Evolutionary conservation across 2,797 vertebrate genomes (phyloP).

Genomic region (Siniperca scherzeri): DNA sequence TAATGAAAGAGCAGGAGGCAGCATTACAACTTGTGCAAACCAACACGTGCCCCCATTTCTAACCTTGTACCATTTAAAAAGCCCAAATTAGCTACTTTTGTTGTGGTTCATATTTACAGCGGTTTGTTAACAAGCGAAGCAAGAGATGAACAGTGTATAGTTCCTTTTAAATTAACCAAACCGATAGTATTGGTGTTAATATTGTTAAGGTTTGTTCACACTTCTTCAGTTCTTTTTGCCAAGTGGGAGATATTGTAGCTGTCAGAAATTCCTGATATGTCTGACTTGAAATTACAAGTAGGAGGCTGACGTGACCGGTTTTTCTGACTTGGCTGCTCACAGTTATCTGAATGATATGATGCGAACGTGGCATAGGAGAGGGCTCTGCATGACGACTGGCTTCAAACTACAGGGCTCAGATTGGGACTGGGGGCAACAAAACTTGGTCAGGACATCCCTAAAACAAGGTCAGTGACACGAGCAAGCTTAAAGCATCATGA

Average conservation of each 20-base stretch:
- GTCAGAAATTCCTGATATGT: background rate
- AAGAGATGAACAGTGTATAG: background rate
- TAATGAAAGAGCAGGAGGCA: too few relatives aligned
- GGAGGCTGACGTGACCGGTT: background rate
- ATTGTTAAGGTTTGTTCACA: too few relatives aligned
- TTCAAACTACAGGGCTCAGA: background rate
- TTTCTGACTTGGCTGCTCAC: background rate
- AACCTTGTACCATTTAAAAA: too few relatives aligned
- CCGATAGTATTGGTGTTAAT: background rate
- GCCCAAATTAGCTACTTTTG: background rate
- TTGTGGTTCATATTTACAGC: background rate
- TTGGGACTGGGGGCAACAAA: background rate
- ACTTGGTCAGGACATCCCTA: background rate
- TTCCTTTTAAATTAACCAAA: background rate
- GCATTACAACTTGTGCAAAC: too few relatives aligned
- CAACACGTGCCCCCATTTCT: too few relatives aligned
- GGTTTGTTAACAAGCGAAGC: too few relatives aligned
- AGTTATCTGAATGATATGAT: background rate
- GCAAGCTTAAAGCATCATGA: background rate
- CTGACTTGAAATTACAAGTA: background rate
- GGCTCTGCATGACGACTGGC: background rate
- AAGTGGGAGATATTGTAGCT: background rate
- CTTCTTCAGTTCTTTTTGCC: background rate
- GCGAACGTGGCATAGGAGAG: background rate
- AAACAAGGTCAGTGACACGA: background rate